Percentiles rank a stretch among this genome's conserved stretches.
These are phyloP conservation scores for Spheniscus humboldti DNA, from an alignment of 2,797 vertebrate genomes.

Conservation along the genomic window DNA sequence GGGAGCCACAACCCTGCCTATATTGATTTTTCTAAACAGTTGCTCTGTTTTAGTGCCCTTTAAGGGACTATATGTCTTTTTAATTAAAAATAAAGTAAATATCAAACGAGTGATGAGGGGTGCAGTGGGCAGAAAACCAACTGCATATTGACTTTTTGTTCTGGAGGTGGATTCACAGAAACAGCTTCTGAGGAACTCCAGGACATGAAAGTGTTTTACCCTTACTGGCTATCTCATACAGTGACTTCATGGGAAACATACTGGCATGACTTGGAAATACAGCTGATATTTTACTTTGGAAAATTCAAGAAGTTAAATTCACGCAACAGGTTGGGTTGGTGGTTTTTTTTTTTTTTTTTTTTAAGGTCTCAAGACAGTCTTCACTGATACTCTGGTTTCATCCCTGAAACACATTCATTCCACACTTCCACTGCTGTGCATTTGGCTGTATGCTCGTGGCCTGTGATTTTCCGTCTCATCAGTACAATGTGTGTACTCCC, in stretches of 20 bases:
- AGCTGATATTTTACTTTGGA: not conserved
- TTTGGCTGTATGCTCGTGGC: not conserved
- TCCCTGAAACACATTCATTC: not conserved
- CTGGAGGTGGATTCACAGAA: not conserved
- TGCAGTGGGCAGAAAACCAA: slow-evolving; percentile 26
- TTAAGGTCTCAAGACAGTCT: not conserved
- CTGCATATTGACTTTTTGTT: slow-evolving; percentile 27
- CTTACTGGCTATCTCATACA: not conserved
- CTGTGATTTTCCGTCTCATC: not conserved
- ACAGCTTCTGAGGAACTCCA: not conserved
- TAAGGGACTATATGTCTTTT: slow-evolving; percentile 32
- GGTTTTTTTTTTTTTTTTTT: not conserved
- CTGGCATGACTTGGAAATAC: not conserved
- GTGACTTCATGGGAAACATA: not conserved
- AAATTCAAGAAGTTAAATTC: not conserved
- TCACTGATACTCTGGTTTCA: not conserved
- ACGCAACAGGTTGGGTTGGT: not conserved
- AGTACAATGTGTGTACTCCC: not conserved
- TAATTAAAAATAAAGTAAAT: slow-evolving; percentile 65
- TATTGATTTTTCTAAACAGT: slow-evolving; percentile 49
- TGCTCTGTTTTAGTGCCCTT: slow-evolving; percentile 13
- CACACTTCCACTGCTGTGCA: not conserved
- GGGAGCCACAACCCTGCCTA: slow-evolving; percentile 6
- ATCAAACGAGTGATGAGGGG: slow-evolving; percentile 32
- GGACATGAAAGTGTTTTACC: not conserved